These are phyloP conservation scores for Spea bombifrons DNA, from an alignment of 2,113 vertebrate species.

Conservation along the genomic window DNA sequence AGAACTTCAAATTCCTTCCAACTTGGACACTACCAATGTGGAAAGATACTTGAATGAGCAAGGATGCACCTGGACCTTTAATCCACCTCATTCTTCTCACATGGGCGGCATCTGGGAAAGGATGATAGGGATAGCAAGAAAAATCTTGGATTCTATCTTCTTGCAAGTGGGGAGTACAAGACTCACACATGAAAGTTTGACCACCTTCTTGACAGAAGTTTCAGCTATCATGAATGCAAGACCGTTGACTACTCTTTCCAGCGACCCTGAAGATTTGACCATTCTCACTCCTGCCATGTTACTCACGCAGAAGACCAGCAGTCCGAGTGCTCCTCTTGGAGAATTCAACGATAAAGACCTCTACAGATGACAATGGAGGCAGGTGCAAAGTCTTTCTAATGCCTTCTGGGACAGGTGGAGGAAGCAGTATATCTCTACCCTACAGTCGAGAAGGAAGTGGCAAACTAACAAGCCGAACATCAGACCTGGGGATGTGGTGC, in stretches of 20 bases:
- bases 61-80: constrained; percentile 9
- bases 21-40: background rate
- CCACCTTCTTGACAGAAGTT: background rate
- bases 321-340: background rate
- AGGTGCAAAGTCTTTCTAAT: constrained; percentile 6
- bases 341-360: background rate
- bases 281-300: constrained; percentile 4
- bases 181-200: background rate
- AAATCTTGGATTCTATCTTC: background rate
- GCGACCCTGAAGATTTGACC: background rate
- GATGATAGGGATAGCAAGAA: background rate
- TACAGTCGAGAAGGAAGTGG: too few relatives aligned
- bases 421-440: background rate
- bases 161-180: background rate
- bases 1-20: too few relatives aligned
- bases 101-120: background rate
- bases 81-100: constrained; percentile 2
- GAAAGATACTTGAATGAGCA: constrained; percentile 6
- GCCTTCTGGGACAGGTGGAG: background rate
- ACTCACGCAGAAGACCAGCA: background rate
- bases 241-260: background rate
- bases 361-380: background rate
- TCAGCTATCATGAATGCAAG: constrained; percentile 4
- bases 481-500: too few relatives aligned
- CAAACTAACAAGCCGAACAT: too few relatives aligned